Evolutionary conservation across 1,140 invertebrate species (phyloP).

Genomic region (Arctopsyche grandis): DNA sequence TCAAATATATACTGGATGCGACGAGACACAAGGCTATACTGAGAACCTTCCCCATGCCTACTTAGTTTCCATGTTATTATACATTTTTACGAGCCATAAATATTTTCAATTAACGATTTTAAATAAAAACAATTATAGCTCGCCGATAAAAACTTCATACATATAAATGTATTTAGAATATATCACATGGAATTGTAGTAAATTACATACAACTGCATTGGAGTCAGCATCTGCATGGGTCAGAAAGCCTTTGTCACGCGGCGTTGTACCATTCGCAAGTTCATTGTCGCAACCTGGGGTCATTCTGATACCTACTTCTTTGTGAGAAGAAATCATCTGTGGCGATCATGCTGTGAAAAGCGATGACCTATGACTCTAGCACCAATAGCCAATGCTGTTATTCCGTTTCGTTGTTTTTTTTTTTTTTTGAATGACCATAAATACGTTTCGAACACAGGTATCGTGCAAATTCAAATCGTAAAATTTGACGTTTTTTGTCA

Average conservation of each 20-base stretch:
- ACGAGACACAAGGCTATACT: background rate
- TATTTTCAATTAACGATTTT: background rate
- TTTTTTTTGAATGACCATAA: slow-evolving; percentile 20
- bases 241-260: too few species aligned
- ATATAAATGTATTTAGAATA: too few species aligned
- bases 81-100: background rate
- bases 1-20: slow-evolving; percentile 4
- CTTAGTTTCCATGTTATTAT: background rate
- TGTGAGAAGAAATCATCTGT: slow-evolving; percentile 18
- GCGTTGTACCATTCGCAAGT: slow-evolving; percentile 13
- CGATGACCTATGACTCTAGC: slow-evolving; percentile 20
- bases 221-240: too few species aligned
- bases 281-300: slow-evolving; percentile 25
- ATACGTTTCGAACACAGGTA: background rate
- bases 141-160: too few species aligned
- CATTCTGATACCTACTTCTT: background rate
- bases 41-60: background rate
- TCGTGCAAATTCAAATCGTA: background rate
- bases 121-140: too few species aligned
- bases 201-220: too few species aligned
- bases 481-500: slow-evolving; percentile 14
- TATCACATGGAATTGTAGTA: too few species aligned
- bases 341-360: slow-evolving; percentile 13
- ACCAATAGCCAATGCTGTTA: slow-evolving; percentile 9
- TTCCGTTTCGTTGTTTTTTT: background rate